A percentile compares a stretch with the other conserved stretches of the same genome.
Evolutionary conservation across 1,140 invertebrate species (phyloP).

Genomic region (Drosophila melanogaster): DNA sequence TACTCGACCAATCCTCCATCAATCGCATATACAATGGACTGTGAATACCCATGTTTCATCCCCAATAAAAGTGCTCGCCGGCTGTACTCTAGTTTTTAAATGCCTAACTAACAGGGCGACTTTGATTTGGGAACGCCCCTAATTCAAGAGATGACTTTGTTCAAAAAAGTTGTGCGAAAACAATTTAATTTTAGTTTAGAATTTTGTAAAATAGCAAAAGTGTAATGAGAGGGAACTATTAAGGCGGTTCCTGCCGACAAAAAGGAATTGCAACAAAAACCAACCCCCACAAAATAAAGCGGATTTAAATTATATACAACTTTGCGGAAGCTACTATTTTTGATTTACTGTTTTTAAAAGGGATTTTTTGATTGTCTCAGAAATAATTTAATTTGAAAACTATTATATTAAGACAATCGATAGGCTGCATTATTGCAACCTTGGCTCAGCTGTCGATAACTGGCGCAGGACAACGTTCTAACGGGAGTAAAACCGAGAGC

Average conservation of each 20-base stretch:
- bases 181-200: slow-evolving; percentile 67
- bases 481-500: background rate
- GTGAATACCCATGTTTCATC: slow-evolving; percentile 60
- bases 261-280: slow-evolving; percentile 28
- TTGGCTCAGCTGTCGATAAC: slow-evolving; percentile 52
- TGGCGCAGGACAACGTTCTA: slow-evolving; percentile 56
- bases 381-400: background rate
- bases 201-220: slow-evolving; percentile 68
- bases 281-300: slow-evolving; percentile 33
- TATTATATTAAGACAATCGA: slow-evolving; percentile 5
- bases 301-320: slow-evolving; percentile 34
- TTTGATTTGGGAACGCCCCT: slow-evolving; percentile 36
- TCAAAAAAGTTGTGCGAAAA: slow-evolving; percentile 56
- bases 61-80: slow-evolving; percentile 17
- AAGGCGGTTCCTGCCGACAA: slow-evolving; percentile 31
- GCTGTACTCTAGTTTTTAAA: slow-evolving; percentile 72
- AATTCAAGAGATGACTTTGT: slow-evolving; percentile 65
- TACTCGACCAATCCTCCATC: slow-evolving; percentile 88
- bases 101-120: slow-evolving; percentile 20
- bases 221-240: slow-evolving; percentile 11
- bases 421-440: slow-evolving; percentile 6
- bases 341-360: background rate
- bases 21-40: slow-evolving; percentile 91
- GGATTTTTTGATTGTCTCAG: too few relatives aligned
- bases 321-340: too few relatives aligned